A percentile compares a stretch with the other conserved stretches of the same genome.
These are phyloP conservation scores for Agrochola circellaris DNA, from an alignment of 2,888 invertebrate species.

Conservation along the genomic window DNA sequence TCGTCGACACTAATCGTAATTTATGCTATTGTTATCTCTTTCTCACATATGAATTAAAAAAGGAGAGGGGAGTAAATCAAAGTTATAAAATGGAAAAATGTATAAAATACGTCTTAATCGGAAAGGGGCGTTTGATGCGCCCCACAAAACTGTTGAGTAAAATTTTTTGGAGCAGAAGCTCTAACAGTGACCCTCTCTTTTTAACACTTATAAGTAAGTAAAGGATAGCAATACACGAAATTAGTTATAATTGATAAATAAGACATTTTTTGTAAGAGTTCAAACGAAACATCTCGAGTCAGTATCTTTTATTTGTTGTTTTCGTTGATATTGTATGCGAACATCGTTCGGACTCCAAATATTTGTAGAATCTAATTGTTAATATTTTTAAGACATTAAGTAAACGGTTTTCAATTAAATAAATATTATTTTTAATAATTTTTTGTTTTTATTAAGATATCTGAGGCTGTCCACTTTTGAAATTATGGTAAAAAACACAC, in stretches of 20 bases:
- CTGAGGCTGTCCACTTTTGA: neutral
- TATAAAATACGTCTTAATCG: neutral
- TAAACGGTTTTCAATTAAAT: constrained; percentile 61
- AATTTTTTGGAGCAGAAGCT: neutral
- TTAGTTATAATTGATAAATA: constrained; percentile 6
- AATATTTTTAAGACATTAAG: constrained; percentile 59
- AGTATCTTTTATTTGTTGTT: constrained; percentile 1
- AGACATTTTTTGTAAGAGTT: constrained; percentile 50
- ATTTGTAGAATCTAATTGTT: constrained; percentile 57
- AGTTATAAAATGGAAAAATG: neutral
- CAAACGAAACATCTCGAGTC: constrained; percentile 21
- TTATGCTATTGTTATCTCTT: neutral
- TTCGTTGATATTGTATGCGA: constrained; percentile 21
- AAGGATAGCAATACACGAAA: neutral
- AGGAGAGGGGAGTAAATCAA: neutral
- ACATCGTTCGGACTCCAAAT: constrained; percentile 50
- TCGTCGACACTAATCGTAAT: neutral
- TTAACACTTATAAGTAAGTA: neutral
- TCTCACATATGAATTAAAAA: neutral
- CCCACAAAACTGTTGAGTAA: neutral
- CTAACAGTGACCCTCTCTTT: neutral
- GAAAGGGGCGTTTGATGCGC: neutral
- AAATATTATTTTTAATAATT: constrained; percentile 57
- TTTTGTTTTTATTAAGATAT: neutral
- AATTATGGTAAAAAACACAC: neutral